Base-by-base conservation (phyloP, 2,888 invertebrate species). In the Rhagonycha fulva region DNA sequence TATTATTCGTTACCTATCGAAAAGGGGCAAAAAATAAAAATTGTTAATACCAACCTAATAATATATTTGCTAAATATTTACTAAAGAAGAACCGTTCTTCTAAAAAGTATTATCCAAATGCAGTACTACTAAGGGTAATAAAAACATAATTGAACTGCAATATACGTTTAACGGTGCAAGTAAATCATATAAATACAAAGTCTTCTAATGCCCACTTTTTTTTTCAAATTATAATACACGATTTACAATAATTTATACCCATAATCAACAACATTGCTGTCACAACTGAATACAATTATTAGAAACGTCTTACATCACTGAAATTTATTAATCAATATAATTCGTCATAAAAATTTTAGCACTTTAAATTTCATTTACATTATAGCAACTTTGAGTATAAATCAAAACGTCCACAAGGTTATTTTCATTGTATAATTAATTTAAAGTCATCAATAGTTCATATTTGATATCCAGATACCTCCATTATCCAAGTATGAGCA, bases 1-100 rank as follows among this genome's bases (percentile, higher is more conserved):
- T 47, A 47, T 87, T 84, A 82, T 83, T 85, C 84, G 83, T 82
- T 86, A 7, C 32, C 19, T 19, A 19, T 19, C 19, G 19, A 19
- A 2, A 2, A 19, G 19, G 19, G 19, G 19, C 19, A 19, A 19
- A 2, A 19, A 19, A 19, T 19, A 19, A 19, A n/a, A n/a, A n/a
- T n/a, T n/a, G n/a, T n/a, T n/a, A n/a, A n/a, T n/a, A n/a, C n/a
- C n/a, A n/a, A n/a, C n/a, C n/a, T n/a, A n/a, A n/a, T n/a, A n/a
- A n/a, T n/a, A n/a, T 19, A 19, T 19, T 19, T 19, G 2, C 19
- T 19, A 19, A 2, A 19, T 19, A 19, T 19, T n/a, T 19, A 19
- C 2, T 19, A 19, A 19, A 19, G 19, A 19, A 19, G 19, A 19
- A 19, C 19, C 19, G 19, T 19, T 19, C 19, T 19, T 19, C 19